These are phyloP conservation scores for Tenthredo scrophulariae DNA, from an alignment of 2,888 invertebrate species.

Conservation along the genomic window DNA sequence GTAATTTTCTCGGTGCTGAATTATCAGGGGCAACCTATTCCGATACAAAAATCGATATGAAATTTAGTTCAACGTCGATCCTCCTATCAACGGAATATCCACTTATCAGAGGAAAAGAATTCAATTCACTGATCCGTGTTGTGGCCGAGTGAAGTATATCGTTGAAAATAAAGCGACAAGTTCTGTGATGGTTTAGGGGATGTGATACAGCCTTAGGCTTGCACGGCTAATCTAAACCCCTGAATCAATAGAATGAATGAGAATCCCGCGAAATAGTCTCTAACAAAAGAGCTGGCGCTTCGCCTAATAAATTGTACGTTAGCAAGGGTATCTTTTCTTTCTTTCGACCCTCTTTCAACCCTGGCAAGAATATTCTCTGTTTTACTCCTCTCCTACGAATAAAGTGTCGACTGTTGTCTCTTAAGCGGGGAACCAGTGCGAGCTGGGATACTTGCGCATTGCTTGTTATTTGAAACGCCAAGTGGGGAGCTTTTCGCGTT, in stretches of 20 bases:
- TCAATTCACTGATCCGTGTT: conserved; percentile 1
- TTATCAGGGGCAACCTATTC: not conserved
- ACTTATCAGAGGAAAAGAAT: conserved; percentile 1
- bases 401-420: conserved; percentile 28
- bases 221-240: conserved; percentile 7
- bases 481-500: conserved; percentile 32
- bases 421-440: conserved; percentile 4
- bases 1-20: not conserved
- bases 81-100: not conserved
- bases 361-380: not conserved
- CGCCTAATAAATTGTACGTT: conserved; percentile 34
- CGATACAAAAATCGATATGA: not conserved
- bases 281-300: conserved; percentile 23
- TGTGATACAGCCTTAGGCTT: conserved; percentile 9
- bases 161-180: conserved; percentile 20
- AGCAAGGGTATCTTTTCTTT: not conserved
- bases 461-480: conserved; percentile 25
- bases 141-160: conserved; percentile 3
- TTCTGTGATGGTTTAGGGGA: conserved; percentile 1
- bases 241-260: conserved; percentile 33
- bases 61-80: not conserved
- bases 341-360: not conserved
- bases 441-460: not conserved
- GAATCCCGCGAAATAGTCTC: conserved; percentile 9
- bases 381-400: conserved; percentile 2